Evolutionary conservation across 2,797 vertebrate genomes (phyloP), one percentile per base, ranked within the genome.

Genomic region (Oophaga sylvatica): DNA sequence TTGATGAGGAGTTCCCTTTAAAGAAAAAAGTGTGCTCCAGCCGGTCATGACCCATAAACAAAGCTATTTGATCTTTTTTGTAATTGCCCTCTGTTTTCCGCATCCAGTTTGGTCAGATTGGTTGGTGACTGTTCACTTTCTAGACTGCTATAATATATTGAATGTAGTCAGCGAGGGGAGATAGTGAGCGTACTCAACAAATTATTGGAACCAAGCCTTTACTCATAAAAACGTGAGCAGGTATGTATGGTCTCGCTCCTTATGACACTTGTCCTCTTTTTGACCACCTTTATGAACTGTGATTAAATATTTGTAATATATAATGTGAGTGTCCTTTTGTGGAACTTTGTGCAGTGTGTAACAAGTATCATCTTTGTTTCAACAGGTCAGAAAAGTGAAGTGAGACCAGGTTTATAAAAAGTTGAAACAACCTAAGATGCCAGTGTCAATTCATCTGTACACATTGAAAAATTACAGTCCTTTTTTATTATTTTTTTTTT

Each of bases 401-500:
- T 20, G n/a, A 53, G 63, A 68, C 53, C 68, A 57, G 63, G 79
- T 3, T 15, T 56, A 11, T 26, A 41, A 73, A 35, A 45, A 79
- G 62, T 59, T 3, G 59, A 19, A 29, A 70, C 35, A 71, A 13
- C 41, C 60, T 63, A 77, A 70, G 79, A 88, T 85, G 48, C 12
- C 87, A 76, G 87, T 59, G 31, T 67, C 67, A 26, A 19, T 79
- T 53, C 48, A 77, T 81, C 48, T 81, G 79, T 88, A 81, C 67
- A 65, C 29, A 67, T 88, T 88, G 70, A 76, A 53, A 53, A 76
- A 81, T 17, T 76, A 68, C 87, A 85, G 83, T 82, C 79, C 73
- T 31, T 85, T 62, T 3, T 48, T 83, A 35, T 68, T 60, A 75
- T 67, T 26, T 71, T 29, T 57, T 88, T 85, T 35, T n/a, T 57